Evolutionary conservation across 2,797 vertebrate genomes (phyloP), one percentile per base, ranked within the genome.

Genomic region (Platyrinchus mystaceus): DNA sequence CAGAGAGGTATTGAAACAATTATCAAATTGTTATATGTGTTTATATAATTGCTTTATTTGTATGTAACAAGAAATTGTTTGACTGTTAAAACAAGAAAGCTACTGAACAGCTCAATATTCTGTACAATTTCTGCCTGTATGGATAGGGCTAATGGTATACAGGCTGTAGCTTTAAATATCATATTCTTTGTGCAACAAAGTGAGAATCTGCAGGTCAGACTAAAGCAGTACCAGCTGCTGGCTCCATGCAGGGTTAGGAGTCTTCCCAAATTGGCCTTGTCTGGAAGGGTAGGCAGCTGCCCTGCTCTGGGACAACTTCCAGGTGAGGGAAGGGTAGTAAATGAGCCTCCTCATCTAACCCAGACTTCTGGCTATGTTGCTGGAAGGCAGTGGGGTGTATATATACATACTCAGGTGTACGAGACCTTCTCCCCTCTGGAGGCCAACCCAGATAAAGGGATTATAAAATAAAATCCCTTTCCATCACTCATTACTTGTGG

Each of bases 1-100:
- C 98, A 98, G 93, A 98, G 99, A 99, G 99, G 99, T 99, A 97
- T 55, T 97, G 76, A 92, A 95, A 52, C 44, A 69, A 50, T 53
- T 96, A 96, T 46, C 55, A 88, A 59, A 47, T 34, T 79, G 23
- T 79, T 91, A 62, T 17, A n/a, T 10, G 3, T 69, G 36, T 67
- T 90, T 79, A 26, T 77, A 21, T 17, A 20, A 50, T 78, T 69
- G 32, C 64, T 84, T 78, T 64, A 63, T 85, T 53, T 90, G 56
- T 52, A 78, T 74, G 30, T 49, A 82, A 55, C 13, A 68, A 94
- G 32, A 24, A 67, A 20, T 90, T 95, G 20, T 47, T 89, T 90
- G 71, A 74, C 10, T 85, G 77, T 75, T 47, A 62, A 89, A 92
- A 58, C 60, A 43, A 73, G 63, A 36, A 92, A 86, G 77, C 30